Evolutionary conservation across 2,113 vertebrate genomes (phyloP).

Genomic region (Tricholaema leucomelas): DNA sequence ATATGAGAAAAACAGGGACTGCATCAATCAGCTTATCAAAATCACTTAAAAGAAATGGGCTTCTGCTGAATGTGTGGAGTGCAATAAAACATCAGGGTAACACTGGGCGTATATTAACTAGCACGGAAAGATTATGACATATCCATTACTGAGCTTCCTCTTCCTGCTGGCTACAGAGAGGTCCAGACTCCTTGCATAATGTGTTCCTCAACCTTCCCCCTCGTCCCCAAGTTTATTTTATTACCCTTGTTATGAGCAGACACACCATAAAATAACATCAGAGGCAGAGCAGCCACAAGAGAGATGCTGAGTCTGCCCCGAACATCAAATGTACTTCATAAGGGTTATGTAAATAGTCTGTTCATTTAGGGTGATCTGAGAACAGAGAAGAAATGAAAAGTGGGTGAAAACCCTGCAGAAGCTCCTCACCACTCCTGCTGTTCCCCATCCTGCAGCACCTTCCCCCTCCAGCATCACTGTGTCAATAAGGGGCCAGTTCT

Average conservation of each 20-base stretch:
- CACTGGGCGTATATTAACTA: constrained; percentile 28
- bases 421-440: neutral
- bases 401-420: neutral
- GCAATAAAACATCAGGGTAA: constrained; percentile 65
- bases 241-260: constrained; percentile 33
- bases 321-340: constrained; percentile 20
- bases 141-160: constrained; percentile 38
- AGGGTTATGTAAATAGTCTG: constrained; percentile 1
- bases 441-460: fast-evolving
- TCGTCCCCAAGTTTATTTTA: constrained; percentile 26
- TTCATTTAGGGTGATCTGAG: neutral
- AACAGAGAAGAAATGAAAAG: neutral
- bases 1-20: constrained; percentile 56
- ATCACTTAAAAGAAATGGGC: constrained; percentile 50
- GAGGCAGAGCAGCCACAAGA: neutral
- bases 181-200: neutral
- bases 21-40: constrained; percentile 70
- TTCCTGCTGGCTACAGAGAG: neutral
- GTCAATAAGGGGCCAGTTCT: neutral
- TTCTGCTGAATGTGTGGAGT: constrained; percentile 50
- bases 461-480: neutral
- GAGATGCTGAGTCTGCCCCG: constrained; percentile 46
- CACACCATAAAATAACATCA: constrained; percentile 1
- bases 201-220: neutral
- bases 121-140: constrained; percentile 31